phyloP scores from a whole-genome alignment of 2,113 vertebrate species.

The Perca flavescens region DNA sequence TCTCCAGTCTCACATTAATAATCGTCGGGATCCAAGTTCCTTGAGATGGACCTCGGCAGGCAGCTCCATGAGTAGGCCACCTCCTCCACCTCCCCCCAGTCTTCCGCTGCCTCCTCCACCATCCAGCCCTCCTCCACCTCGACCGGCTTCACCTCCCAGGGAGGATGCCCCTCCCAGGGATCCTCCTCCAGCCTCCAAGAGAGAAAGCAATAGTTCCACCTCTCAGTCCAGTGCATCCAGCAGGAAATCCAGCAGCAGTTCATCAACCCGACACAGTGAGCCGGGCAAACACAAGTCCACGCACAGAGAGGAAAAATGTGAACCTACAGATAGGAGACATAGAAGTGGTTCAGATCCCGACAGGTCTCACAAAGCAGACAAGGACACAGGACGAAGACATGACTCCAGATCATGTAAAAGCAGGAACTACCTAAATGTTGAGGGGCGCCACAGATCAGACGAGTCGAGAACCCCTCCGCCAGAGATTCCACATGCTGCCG shows the following conservation, averaged over 20 bases:
- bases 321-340: slow-evolving; percentile 36
- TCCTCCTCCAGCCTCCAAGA: slow-evolving; percentile 19
- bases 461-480: slow-evolving; percentile 64
- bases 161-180: not conserved
- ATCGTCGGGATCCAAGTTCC: slow-evolving; percentile 25
- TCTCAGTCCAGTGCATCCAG: not conserved
- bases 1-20: slow-evolving; percentile 34
- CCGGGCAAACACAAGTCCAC: slow-evolving; percentile 65
- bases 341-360: slow-evolving; percentile 41
- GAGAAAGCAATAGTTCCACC: slow-evolving; percentile 19
- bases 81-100: slow-evolving; percentile 11
- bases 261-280: slow-evolving; percentile 58
- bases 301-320: slow-evolving; percentile 56
- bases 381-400: slow-evolving; percentile 78
- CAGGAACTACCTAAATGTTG: slow-evolving; percentile 69
- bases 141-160: slow-evolving; percentile 3
- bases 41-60: slow-evolving; percentile 4
- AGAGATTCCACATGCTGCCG: not conserved
- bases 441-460: slow-evolving; percentile 77
- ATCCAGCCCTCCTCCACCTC: slow-evolving; percentile 18
- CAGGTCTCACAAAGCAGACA: slow-evolving; percentile 76
- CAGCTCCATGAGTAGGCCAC: slow-evolving; percentile 3
- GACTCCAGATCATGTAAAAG: slow-evolving; percentile 74
- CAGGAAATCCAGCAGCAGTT: slow-evolving; percentile 70
- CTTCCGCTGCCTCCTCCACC: not conserved